These are phyloP conservation scores for Eulithis testata DNA, from an alignment of 2,888 invertebrate species.

Conservation along the genomic window DNA sequence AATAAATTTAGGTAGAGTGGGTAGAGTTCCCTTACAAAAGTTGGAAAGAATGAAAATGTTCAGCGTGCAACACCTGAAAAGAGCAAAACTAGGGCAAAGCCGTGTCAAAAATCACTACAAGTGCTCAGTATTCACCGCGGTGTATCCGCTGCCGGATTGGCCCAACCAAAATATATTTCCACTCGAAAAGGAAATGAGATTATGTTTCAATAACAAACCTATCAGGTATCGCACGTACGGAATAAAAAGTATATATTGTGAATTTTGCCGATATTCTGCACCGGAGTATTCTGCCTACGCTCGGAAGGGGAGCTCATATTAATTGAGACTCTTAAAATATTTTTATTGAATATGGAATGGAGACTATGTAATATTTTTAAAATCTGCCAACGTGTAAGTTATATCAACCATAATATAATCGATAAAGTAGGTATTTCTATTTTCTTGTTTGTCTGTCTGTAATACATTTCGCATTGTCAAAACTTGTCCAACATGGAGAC, in stretches of 20 bases:
- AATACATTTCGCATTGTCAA: too few relatives aligned
- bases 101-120: conserved; percentile 49
- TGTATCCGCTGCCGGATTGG: conserved; percentile 48
- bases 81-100: conserved; percentile 25
- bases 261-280: conserved; percentile 38
- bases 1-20: not conserved
- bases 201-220: conserved; percentile 72
- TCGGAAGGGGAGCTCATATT: not conserved
- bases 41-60: conserved; percentile 1
- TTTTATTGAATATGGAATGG: not conserved
- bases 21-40: not conserved
- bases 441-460: too few relatives aligned
- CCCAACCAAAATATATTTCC: conserved; percentile 66
- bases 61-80: conserved; percentile 9
- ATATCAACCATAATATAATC: too few relatives aligned
- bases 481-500: too few relatives aligned
- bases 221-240: conserved; percentile 56
- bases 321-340: conserved; percentile 2
- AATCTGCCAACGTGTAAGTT: too few relatives aligned
- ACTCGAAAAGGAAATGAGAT: conserved; percentile 67
- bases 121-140: conserved; percentile 46
- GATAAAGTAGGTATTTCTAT: too few relatives aligned
- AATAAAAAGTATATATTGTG: conserved; percentile 60
- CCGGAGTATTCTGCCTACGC: conserved; percentile 8
- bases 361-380: too few relatives aligned